Percentiles rank a stretch among this genome's conserved stretches.
Evolutionary conservation across 2,888 invertebrate species (phyloP).

Genomic region (Selenia dentaria): DNA sequence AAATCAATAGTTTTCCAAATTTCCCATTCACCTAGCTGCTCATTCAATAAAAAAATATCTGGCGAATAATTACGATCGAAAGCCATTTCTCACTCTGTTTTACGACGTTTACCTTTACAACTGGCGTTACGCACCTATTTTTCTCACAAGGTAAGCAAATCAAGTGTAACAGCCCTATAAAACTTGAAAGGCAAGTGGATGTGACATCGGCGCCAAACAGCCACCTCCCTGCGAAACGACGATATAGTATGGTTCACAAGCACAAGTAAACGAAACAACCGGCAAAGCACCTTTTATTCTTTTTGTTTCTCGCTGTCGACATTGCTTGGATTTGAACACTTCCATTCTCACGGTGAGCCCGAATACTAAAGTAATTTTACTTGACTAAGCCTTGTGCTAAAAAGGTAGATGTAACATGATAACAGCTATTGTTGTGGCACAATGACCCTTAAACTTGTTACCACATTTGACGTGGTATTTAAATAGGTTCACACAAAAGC

Average conservation of each 20-base stretch:
- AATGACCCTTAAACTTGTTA: conserved; percentile 28
- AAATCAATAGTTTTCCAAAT: too few relatives aligned
- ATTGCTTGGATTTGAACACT: conserved; percentile 30
- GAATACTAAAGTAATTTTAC: conserved; percentile 5
- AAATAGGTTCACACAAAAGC: conserved; percentile 17
- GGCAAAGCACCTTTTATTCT: conserved; percentile 56
- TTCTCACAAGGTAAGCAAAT: conserved; percentile 15
- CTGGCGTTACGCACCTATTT: conserved; percentile 10
- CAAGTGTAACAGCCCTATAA: conserved; percentile 31
- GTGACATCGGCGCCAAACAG: conserved; percentile 41
- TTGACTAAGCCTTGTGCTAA: conserved; percentile 25
- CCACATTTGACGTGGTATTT: conserved; percentile 14
- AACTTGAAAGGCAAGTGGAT: conserved; percentile 42
- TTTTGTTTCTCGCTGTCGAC: conserved; percentile 42
- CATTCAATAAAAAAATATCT: too few relatives aligned
- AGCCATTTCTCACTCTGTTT: conserved; percentile 1
- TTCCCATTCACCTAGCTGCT: too few relatives aligned
- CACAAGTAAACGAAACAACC: conserved; percentile 50
- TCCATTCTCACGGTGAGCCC: conserved; percentile 23
- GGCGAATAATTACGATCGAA: too few relatives aligned
- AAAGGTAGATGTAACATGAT: conserved; percentile 26
- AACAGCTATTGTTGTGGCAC: conserved; percentile 31
- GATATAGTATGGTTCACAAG: conserved; percentile 48
- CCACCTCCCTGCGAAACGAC: conserved; percentile 35
- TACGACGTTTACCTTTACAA: conserved; percentile 2